phyloP scores from a whole-genome alignment of 2,888 invertebrate genomes.

The Limnephilus lunatus region DNA sequence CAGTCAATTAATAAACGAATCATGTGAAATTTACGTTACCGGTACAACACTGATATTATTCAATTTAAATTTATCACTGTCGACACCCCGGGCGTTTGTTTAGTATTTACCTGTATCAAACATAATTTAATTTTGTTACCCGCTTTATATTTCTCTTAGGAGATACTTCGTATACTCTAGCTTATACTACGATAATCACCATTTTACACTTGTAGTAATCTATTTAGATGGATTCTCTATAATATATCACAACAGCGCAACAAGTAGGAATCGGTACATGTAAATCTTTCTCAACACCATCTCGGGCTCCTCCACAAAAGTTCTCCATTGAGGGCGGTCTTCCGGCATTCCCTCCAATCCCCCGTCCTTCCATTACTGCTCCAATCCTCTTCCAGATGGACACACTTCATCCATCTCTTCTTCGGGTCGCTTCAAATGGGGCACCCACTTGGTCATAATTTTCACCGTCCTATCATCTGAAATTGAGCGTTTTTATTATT shows the following conservation, averaged over 20 bases:
- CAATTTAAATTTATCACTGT: neutral
- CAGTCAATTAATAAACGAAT: neutral
- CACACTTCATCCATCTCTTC: too few relatives aligned
- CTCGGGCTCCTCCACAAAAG: too few relatives aligned
- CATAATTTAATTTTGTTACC: neutral
- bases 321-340: too few relatives aligned
- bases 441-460: too few relatives aligned
- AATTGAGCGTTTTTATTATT: too few relatives aligned
- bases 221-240: neutral
- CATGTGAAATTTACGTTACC: neutral
- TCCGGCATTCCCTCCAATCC: too few relatives aligned
- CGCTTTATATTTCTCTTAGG: neutral
- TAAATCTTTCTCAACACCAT: too few relatives aligned
- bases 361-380: too few relatives aligned
- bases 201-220: neutral
- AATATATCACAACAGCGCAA: neutral
- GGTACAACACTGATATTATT: neutral
- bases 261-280: neutral
- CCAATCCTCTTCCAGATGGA: too few relatives aligned
- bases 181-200: neutral
- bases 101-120: neutral
- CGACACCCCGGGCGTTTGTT: neutral
- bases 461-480: too few relatives aligned
- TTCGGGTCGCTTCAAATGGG: too few relatives aligned
- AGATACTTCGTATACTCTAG: neutral